These are phyloP conservation scores for Zygaena filipendulae DNA, from an alignment of 2,888 invertebrate species.

Conservation along the genomic window DNA sequence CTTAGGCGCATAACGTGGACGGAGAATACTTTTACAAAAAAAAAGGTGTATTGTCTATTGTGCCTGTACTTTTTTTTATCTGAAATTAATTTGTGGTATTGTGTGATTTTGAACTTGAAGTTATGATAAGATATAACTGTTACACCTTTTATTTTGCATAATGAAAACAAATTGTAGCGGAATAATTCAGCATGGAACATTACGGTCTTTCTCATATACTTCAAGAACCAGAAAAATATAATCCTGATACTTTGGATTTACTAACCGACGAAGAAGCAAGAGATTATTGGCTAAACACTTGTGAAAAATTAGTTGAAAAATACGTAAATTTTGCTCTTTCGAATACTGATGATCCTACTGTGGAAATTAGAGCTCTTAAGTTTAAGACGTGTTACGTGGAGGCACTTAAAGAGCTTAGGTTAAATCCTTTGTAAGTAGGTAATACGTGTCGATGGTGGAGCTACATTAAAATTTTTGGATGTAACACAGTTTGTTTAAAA, in stretches of 20 bases:
- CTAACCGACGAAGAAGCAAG: slow-evolving; percentile 86
- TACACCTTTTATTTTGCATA: too few species aligned
- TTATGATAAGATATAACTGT: too few species aligned
- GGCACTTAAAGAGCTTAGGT: slow-evolving; percentile 78
- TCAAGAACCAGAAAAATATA: slow-evolving; percentile 80
- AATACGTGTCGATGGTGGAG: slow-evolving; percentile 2
- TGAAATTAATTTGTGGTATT: too few species aligned
- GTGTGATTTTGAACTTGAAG: too few species aligned
- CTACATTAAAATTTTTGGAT: too few species aligned
- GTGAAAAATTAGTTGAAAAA: slow-evolving; percentile 86
- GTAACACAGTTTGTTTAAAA: slow-evolving; percentile 24
- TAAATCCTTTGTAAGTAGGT: slow-evolving; percentile 82
- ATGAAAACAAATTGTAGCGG: slow-evolving; percentile 46
- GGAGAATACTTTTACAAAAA: too few species aligned
- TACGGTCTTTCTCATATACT: slow-evolving; percentile 70
- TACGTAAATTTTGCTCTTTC: slow-evolving; percentile 85
- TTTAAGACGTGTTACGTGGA: slow-evolving; percentile 87
- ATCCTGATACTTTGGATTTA: slow-evolving; percentile 93
- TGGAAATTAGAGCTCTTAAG: slow-evolving; percentile 80
- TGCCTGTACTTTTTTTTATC: too few species aligned
- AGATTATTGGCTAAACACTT: slow-evolving; percentile 92
- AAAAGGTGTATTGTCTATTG: too few species aligned
- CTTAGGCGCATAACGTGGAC: too few species aligned
- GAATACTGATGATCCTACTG: slow-evolving; percentile 80
- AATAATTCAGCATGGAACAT: slow-evolving; percentile 52